Base-by-base conservation (phyloP, 2,797 vertebrate genomes). In the Tarsius wallacei region DNA sequence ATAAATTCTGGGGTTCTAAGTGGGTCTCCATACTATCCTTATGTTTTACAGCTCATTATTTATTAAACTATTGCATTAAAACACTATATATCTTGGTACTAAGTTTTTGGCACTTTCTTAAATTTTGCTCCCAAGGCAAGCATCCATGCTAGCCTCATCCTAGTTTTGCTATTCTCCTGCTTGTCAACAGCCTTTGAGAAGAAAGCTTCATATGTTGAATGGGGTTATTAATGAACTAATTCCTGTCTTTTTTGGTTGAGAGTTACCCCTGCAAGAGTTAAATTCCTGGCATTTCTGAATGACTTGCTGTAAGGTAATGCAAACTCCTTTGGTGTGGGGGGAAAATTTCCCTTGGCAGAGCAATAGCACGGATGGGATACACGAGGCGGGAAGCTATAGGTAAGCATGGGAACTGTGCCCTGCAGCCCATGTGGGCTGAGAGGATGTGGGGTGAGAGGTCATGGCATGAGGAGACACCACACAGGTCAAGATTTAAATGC, bases 1-100 rank as follows among this genome's bases (percentile, higher is more conserved):
- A 59, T 21, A 55, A 47, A 28, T 15, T 66, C n/a, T 28, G 36
- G 14, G 16, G 22, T 92, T 66, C 68, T 73, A 47, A 80, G 31
- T 26, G 5, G 1, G 1, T 76, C 36, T 36, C 66, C 9, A 51
- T 53, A 31, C 24, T 53, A 33, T 86, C 26, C 36, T 87, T 81
- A 70, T 42, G 71, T 4, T 82, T 94, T 70, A 17, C 12, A 3
- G 28, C 22, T 51, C 51, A 85, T 83, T 68, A 42, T 53, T 84
- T 81, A 80, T 61, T 1, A 7, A 95, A 87, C 92, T 53, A 78
- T 42, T 70, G 7, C 64, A 36, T 61, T 81, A 84, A 94, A 66
- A 73, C 22, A 57, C 15, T 85, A 16, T 87, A 28, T 61, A 17
- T 94, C 36, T 84, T 59, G 49, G 85, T 51, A 36, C 31, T 80